Evolutionary conservation across 2,797 vertebrate species (phyloP), one percentile per base, ranked within the genome.

Genomic region (Synanceia verrucosa): DNA sequence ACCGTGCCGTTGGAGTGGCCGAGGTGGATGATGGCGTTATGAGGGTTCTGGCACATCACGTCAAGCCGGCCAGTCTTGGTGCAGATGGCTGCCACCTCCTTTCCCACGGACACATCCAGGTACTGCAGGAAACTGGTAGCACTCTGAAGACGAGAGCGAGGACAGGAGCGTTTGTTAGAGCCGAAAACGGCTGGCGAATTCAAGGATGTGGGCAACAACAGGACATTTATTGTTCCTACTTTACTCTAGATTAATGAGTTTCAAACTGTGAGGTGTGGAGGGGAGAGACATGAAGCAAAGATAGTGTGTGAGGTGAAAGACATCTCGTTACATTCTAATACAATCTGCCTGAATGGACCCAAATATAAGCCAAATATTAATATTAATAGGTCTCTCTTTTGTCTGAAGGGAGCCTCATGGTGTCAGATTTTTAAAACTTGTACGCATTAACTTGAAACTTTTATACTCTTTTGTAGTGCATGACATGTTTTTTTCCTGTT

Each of bases 81-180:
- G 66, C 91, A 90, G 44, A 94, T 93, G 55, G 95, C 93, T 0
- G 92, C 77, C 24, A 97, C 93, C 18, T 97, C 96, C 87, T 96
- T 96, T 26, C 96, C 96, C 44, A 97, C 92, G 0, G 96, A 97
- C 69, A 97, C 93, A 0, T 97, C 96, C 75, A 98, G 78, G 84
- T 98, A 98, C 76, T 97, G 96, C 70, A 98, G 91, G 90, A 97
- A 97, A 16, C 96, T 86, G 0, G 95, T 95, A 28, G 95, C 88
- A 44, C 96, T 97, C 97, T 98, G 83, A 39, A 18, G 50, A 73
- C 9, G 36, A 41, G n/a, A 56, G 31, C 2, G n/a, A 18, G 4
- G 52, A 41, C 8, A 34, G 12, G 14, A 34, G 1, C 1, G 13
- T 34, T 50, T 23, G 6, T 36, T 9, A 67, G 47, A 55, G 16